phyloP scores from a whole-genome alignment of 1,140 invertebrate species.

The Andrena cerasifolii region DNA sequence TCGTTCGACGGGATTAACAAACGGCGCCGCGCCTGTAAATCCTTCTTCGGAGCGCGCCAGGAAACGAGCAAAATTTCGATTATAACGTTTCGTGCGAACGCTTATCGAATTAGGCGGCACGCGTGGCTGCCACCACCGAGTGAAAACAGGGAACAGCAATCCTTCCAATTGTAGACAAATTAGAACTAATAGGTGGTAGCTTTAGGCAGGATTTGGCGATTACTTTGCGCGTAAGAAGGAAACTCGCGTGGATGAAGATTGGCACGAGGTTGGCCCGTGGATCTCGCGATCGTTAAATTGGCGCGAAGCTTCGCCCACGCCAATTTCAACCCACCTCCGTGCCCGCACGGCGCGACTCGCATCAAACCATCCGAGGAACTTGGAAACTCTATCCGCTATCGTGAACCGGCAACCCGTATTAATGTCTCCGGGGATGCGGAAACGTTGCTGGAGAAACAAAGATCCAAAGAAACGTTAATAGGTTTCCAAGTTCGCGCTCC shows the following conservation, averaged over 20 bases:
- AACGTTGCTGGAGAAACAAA: slow-evolving; percentile 4
- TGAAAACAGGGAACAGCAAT: not conserved
- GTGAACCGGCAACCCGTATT: slow-evolving; percentile 27
- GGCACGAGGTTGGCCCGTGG: not conserved
- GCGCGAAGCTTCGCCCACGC: not conserved
- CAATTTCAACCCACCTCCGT: not conserved
- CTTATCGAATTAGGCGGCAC: not conserved
- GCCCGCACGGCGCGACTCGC: not conserved
- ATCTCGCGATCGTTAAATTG: slow-evolving; percentile 1
- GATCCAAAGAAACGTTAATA: slow-evolving; percentile 8
- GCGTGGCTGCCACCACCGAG: not conserved
- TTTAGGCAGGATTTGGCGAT: not conserved
- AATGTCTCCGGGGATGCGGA: slow-evolving; percentile 6
- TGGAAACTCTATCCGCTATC: slow-evolving; percentile 24
- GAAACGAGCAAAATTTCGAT: not conserved
- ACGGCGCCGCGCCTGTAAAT: not conserved
- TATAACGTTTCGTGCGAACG: not conserved
- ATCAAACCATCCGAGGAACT: not conserved
- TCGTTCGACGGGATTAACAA: slow-evolving; percentile 41
- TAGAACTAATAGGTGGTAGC: no score
- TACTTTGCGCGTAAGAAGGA: not conserved
- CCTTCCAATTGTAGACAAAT: no score
- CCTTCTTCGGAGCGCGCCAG: not conserved
- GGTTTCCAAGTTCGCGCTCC: not conserved
- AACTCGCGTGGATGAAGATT: not conserved